A percentile compares a stretch with the other conserved stretches of the same genome.
These are phyloP conservation scores for Stomatorhinus walkeri DNA, from an alignment of 2,797 vertebrate species.

Conservation along the genomic window DNA sequence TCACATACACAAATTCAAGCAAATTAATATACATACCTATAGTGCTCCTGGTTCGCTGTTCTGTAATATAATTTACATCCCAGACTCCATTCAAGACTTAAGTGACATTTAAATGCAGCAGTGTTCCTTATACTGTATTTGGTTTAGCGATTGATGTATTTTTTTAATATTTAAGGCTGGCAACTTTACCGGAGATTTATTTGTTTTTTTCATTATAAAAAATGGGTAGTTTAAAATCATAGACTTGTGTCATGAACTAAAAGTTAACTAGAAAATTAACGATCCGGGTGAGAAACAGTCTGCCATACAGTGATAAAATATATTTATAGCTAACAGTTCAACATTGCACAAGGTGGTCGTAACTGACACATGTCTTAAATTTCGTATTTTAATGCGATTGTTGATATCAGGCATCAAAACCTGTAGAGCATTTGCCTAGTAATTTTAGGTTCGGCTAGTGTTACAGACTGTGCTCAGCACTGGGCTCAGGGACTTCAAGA, in stretches of 20 bases:
- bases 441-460: neutral
- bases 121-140: neutral
- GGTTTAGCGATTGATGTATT: constrained; percentile 13
- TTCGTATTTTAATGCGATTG: neutral
- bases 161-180: neutral
- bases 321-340: constrained; percentile 2
- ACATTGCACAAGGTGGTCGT: neutral
- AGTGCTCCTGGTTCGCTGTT: constrained; percentile 49
- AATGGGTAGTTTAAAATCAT: constrained; percentile 10
- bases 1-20: constrained; percentile 52
- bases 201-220: neutral
- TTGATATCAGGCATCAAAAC: neutral
- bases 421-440: neutral
- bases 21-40: constrained; percentile 61
- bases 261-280: constrained; percentile 16
- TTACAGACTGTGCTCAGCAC: neutral
- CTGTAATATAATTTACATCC: constrained; percentile 14
- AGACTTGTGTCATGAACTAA: neutral
- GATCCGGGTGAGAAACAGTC: neutral
- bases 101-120: constrained; percentile 19
- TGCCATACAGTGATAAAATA: constrained; percentile 12
- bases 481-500: neutral
- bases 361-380: neutral
- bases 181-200: neutral
- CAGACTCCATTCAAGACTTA: constrained; percentile 43